phyloP scores from a whole-genome alignment of 2,888 invertebrate species.

The Mimas tiliae region DNA sequence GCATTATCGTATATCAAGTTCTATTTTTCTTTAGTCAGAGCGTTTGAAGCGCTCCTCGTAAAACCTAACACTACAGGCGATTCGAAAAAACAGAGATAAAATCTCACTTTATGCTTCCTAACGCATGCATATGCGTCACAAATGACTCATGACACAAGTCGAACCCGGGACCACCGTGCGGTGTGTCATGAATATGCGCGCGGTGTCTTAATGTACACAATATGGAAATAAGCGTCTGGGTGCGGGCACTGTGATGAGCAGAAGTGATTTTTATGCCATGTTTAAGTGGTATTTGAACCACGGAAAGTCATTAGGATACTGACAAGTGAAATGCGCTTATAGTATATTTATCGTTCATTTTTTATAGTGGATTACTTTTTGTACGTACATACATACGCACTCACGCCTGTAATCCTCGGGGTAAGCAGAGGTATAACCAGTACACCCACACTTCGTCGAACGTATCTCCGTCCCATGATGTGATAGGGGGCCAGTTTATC shows the following conservation, averaged over 20 bases:
- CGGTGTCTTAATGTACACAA: slow-evolving; percentile 48
- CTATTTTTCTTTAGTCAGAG: no score
- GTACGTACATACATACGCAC: no score
- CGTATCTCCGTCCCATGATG: no score
- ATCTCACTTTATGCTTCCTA: slow-evolving; percentile 19
- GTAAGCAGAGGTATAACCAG: no score
- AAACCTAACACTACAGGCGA: slow-evolving; percentile 2
- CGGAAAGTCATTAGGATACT: not conserved
- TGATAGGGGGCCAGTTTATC: no score
- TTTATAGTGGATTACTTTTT: no score
- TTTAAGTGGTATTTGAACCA: no score
- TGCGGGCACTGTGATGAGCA: slow-evolving; percentile 27
- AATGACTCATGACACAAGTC: slow-evolving; percentile 29
- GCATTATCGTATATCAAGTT: no score
- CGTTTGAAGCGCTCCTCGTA: not conserved
- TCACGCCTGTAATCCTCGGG: no score
- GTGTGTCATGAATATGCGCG: slow-evolving; percentile 53
- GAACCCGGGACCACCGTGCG: slow-evolving; percentile 43
- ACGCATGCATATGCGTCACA: slow-evolving; percentile 21
- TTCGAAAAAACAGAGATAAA: slow-evolving; percentile 13
- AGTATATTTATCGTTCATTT: no score
- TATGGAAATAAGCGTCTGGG: slow-evolving; percentile 49
- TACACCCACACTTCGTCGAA: no score
- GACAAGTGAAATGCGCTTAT: no score
- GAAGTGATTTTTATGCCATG: slow-evolving; percentile 34